Evolutionary conservation across 2,797 vertebrate genomes (phyloP).

Genomic region (Leptoclinus maculatus): DNA sequence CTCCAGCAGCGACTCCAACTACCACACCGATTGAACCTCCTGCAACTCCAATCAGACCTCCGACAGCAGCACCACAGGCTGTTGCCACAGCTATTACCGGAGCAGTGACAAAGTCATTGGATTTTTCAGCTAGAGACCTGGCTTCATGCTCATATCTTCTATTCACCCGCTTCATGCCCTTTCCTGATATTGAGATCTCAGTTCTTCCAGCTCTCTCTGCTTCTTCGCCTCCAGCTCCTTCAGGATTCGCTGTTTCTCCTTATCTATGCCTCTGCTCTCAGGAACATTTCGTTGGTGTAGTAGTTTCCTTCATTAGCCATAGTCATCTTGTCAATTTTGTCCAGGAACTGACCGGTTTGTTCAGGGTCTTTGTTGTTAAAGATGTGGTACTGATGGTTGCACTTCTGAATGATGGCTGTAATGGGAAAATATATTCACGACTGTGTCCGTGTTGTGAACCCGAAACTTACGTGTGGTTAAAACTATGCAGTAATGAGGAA

Average conservation of each 20-base stretch:
- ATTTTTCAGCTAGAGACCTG: slow-evolving; percentile 47
- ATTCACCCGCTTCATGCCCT: slow-evolving; percentile 17
- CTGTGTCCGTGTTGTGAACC: too few species aligned
- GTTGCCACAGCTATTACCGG: slow-evolving; percentile 12
- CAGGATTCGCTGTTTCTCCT: slow-evolving; percentile 53
- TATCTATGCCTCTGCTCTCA: slow-evolving; percentile 59
- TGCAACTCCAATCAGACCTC: slow-evolving; percentile 46
- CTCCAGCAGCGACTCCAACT: slow-evolving; percentile 55
- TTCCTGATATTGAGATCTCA: slow-evolving; percentile 24
- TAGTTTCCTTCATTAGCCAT: slow-evolving; percentile 24
- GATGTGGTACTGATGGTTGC: slow-evolving; percentile 55
- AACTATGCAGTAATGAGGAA: too few species aligned
- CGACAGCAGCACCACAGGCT: slow-evolving; percentile 47
- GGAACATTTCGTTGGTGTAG: slow-evolving; percentile 68
- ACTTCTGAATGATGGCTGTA: slow-evolving; percentile 37
- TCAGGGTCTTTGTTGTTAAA: slow-evolving; percentile 63
- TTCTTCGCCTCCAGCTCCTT: slow-evolving; percentile 41
- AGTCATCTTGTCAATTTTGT: slow-evolving; percentile 64
- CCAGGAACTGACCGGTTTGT: slow-evolving; percentile 53
- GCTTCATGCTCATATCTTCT: slow-evolving; percentile 46
- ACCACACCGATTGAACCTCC: slow-evolving; percentile 54
- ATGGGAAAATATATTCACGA: too few species aligned
- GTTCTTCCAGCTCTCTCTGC: slow-evolving; percentile 38
- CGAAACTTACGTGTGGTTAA: too few species aligned
- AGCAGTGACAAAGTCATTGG: slow-evolving; percentile 39